Conservation (phyloP, 2,888 invertebrate species). For the Xanthorhoe spadicearia region DNA sequence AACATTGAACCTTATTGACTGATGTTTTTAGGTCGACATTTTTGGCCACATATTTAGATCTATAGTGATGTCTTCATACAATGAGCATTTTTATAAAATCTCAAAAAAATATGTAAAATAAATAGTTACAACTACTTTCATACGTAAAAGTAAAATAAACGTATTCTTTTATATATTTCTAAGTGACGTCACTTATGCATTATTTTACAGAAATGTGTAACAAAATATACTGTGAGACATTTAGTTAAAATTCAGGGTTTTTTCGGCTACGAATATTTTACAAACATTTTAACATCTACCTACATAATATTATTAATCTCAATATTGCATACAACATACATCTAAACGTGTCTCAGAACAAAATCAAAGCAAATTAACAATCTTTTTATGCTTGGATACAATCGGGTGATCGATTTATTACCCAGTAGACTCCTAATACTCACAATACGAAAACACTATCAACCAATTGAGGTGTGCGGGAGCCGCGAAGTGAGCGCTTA, state of each 20-base stretch:
- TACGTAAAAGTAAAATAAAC: not conserved
- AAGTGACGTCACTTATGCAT: not conserved
- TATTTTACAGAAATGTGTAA: not conserved
- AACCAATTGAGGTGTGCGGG: too few species aligned
- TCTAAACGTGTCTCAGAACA: not conserved
- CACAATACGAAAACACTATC: too few species aligned
- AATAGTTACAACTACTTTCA: too few species aligned
- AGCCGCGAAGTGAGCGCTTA: too few species aligned
- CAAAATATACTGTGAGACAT: not conserved
- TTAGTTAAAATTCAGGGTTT: not conserved
- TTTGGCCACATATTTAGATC: not conserved
- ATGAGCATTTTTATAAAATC: not conserved
- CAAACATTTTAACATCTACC: not conserved
- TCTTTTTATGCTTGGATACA: too few species aligned
- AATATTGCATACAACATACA: not conserved
- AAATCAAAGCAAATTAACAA: too few species aligned
- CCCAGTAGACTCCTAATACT: too few species aligned
- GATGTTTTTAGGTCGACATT: not conserved
- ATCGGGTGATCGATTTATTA: too few species aligned
- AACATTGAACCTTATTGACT: constrained; percentile 5
- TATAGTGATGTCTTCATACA: not conserved
- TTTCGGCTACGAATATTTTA: not conserved
- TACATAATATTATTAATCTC: too few species aligned
- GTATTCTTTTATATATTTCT: not conserved
- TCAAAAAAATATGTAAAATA: not conserved